Conservation (phyloP, 1,140 invertebrate genomes). For the Pectinophora gossypiella region DNA sequence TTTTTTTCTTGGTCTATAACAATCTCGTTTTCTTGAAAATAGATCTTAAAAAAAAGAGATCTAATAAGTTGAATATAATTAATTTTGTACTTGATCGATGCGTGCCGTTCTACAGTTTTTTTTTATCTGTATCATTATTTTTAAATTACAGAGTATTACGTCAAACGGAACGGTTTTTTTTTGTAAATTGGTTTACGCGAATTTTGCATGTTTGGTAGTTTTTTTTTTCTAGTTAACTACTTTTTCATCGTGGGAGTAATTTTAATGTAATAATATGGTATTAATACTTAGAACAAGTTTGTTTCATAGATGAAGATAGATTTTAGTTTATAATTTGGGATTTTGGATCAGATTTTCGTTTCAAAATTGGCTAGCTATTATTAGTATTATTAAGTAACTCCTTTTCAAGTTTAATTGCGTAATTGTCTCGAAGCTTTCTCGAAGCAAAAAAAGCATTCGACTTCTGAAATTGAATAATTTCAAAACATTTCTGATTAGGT, state of each 20-base stretch:
- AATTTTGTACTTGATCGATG: conserved; percentile 69
- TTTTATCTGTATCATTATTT: conserved; percentile 54
- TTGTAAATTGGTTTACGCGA: conserved; percentile 46
- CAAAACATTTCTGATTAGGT: too few species aligned
- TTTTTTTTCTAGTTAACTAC: conserved; percentile 36
- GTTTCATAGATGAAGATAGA: too few species aligned
- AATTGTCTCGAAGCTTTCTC: too few species aligned
- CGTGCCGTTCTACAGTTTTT: conserved; percentile 36
- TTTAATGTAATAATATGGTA: conserved; percentile 42
- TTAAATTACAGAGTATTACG: conserved; percentile 65
- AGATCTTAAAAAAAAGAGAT: too few species aligned
- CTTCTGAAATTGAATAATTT: too few species aligned
- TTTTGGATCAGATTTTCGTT: too few species aligned
- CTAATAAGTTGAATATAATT: conserved; percentile 69
- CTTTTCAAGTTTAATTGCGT: too few species aligned
- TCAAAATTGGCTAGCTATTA: too few species aligned
- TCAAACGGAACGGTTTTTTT: conserved; percentile 48
- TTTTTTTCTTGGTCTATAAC: conserved; percentile 48
- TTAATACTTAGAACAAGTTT: too few species aligned
- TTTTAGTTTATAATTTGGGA: too few species aligned
- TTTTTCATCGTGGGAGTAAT: conserved; percentile 31
- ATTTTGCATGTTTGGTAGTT: conserved; percentile 42
- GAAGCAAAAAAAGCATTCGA: too few species aligned
- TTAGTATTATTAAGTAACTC: too few species aligned
- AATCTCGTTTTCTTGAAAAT: conserved; percentile 70